Percentiles rank a stretch among this genome's conserved stretches.
These are phyloP conservation scores for Rhea americana DNA, from an alignment of 2,113 vertebrate species.

Conservation along the genomic window DNA sequence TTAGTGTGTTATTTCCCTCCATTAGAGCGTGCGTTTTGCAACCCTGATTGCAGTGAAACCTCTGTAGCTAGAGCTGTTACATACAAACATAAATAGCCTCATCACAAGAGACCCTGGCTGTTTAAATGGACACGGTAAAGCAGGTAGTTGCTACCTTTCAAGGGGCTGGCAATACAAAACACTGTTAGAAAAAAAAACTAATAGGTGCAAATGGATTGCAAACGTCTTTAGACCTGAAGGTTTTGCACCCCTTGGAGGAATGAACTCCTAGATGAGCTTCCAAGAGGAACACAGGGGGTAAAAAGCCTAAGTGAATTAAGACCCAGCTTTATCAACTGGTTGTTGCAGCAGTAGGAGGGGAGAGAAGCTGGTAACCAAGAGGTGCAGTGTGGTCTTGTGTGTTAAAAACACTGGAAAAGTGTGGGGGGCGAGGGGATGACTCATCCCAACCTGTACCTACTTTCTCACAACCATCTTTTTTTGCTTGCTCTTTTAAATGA, in stretches of 20 bases:
- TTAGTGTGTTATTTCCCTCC: background rate
- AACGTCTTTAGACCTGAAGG: background rate
- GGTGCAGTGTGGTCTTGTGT: background rate
- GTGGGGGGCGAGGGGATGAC: background rate
- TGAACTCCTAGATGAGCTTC: background rate
- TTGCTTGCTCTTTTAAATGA: background rate
- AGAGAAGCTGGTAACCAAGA: background rate
- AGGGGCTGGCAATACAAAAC: fast-evolving
- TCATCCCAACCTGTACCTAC: background rate
- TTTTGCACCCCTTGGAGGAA: background rate
- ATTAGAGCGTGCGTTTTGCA: background rate
- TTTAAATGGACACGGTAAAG: background rate
- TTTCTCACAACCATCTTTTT: background rate
- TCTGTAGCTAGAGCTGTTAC: background rate
- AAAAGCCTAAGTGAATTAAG: background rate
- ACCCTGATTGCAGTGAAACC: background rate
- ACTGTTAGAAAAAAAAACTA: background rate
- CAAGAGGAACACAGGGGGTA: background rate
- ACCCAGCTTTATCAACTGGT: background rate
- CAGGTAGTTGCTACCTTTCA: background rate
- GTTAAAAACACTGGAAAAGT: background rate
- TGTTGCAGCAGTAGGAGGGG: background rate
- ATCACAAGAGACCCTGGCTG: background rate
- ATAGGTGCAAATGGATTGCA: background rate
- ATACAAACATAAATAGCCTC: background rate